phyloP scores from a whole-genome alignment of 2,113 vertebrate species.

The Phocoena phocoena region DNA sequence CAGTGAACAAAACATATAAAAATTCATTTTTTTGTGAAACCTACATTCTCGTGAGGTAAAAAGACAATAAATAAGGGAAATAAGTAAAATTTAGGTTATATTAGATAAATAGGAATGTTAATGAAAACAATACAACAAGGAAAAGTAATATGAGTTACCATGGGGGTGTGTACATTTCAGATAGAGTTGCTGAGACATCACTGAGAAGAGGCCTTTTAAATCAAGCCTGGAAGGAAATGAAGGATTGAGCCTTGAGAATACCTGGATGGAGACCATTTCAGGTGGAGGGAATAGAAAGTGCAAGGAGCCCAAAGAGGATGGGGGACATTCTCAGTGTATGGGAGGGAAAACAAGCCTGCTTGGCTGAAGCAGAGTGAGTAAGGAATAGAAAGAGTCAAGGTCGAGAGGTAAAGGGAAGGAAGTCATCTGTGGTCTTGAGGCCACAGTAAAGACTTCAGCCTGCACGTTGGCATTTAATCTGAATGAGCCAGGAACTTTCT shows the following conservation, averaged over 20 bases:
- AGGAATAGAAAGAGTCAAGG: background rate
- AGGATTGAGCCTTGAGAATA: background rate
- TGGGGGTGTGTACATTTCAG: background rate
- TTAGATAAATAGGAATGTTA: background rate
- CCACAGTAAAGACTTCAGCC: background rate
- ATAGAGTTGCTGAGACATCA: background rate
- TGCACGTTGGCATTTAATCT: background rate
- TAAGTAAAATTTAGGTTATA: background rate
- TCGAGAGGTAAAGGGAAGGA: background rate
- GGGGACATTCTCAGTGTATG: rapidly evolving
- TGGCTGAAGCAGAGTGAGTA: too few relatives aligned
- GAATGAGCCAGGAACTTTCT: background rate
- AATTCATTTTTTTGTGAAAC: background rate
- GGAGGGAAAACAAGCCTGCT: background rate
- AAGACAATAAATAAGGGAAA: background rate
- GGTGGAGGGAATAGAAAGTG: background rate
- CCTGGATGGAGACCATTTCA: background rate
- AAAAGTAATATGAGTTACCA: background rate
- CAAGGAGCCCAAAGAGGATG: background rate
- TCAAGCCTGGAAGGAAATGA: background rate
- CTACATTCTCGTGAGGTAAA: background rate
- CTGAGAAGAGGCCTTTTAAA: rapidly evolving
- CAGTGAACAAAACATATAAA: background rate
- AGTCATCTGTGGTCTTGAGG: background rate
- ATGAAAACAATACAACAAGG: background rate